Evolutionary conservation across 2,113 vertebrate species (phyloP).

Genomic region (Talpa occidentalis): DNA sequence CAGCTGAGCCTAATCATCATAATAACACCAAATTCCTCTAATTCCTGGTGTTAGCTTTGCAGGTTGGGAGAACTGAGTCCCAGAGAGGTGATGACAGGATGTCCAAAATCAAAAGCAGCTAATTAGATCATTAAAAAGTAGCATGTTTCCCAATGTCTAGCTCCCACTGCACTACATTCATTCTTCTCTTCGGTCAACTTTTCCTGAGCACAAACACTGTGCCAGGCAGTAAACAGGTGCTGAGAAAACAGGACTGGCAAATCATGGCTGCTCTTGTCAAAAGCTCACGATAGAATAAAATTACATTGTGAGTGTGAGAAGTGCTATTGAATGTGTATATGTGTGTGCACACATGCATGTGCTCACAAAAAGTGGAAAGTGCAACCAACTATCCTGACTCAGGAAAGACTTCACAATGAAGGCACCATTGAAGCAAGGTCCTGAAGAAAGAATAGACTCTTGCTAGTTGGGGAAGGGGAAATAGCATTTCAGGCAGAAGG

Average conservation of each 20-base stretch:
- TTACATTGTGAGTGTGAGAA: not conserved
- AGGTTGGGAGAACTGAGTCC: not conserved
- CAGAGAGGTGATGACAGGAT: not conserved
- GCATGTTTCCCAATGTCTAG: not conserved
- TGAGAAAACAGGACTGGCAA: conserved; percentile 21
- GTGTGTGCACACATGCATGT: not conserved
- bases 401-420: not conserved
- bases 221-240: conserved; percentile 4
- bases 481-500: not conserved
- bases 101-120: not conserved
- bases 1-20: not conserved
- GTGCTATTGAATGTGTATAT: not conserved
- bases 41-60: not conserved
- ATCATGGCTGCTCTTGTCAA: conserved; percentile 2
- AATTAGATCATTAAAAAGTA: not conserved
- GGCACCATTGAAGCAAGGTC: not conserved
- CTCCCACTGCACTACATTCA: not conserved
- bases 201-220: conserved; percentile 1
- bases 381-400: not conserved
- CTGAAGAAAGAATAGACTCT: not conserved
- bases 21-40: not conserved
- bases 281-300: conserved; percentile 1
- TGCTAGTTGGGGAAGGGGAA: not conserved
- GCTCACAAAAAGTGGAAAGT: not conserved
- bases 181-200: not conserved